A percentile compares a stretch with the other conserved stretches of the same genome.
Evolutionary conservation across 2,888 invertebrate genomes (phyloP).

Genomic region (Orchestes rusci): DNA sequence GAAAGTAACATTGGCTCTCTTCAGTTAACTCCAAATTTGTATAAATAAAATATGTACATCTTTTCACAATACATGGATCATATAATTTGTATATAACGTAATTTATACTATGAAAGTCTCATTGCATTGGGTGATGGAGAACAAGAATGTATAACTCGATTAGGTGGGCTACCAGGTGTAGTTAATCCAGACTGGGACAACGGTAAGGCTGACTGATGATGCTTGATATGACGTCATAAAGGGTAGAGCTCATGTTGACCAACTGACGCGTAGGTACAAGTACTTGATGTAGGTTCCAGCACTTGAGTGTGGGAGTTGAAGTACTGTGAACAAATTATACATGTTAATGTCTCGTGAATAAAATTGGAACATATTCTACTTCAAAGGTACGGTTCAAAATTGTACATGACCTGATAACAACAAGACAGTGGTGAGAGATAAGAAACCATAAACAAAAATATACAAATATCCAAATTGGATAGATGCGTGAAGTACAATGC

Average conservation of each 20-base stretch:
- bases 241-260: slow-evolving; percentile 60
- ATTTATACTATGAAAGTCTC: slow-evolving; percentile 36
- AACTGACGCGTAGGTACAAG: slow-evolving; percentile 50
- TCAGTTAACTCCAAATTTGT: no score
- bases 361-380: no score
- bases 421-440: neutral
- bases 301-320: slow-evolving; percentile 40
- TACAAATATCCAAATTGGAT: no score
- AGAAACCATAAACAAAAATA: no score
- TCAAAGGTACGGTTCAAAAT: no score
- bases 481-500: no score
- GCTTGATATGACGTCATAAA: slow-evolving; percentile 53
- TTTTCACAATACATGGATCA: no score
- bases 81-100: no score
- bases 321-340: slow-evolving; percentile 43
- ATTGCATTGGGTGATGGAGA: slow-evolving; percentile 39
- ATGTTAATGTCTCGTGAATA: neutral
- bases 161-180: slow-evolving; percentile 34
- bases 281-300: slow-evolving; percentile 41
- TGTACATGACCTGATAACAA: neutral
- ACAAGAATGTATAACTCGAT: slow-evolving; percentile 38
- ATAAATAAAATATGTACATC: no score
- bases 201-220: slow-evolving; percentile 19
- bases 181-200: slow-evolving; percentile 17
- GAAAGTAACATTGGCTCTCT: no score